Evolutionary conservation across 2,888 invertebrate species (phyloP), one percentile per base, ranked within the genome.

Genomic region (Pelosia muscerda): DNA sequence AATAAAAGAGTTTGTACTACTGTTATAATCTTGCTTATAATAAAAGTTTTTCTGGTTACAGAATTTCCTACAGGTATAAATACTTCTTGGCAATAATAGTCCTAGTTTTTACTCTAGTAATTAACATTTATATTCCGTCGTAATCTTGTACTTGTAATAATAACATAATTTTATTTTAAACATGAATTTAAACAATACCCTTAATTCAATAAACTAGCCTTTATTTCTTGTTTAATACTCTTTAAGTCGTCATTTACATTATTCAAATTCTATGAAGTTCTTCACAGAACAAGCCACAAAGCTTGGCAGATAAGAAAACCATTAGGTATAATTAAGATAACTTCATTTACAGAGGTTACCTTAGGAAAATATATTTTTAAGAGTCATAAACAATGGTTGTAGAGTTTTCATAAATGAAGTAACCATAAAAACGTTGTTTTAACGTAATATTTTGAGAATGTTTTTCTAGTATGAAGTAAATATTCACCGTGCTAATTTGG

Each of bases 301-400:
- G 65, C 73, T 76, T 69, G 74, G 61, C 42, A 75, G 84, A 84
- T 82, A 85, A 76, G 77, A 77, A 78, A 81, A 62, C 74, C 78
- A 77, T 83, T 81, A 74, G 71, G 71, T 62, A 66, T 75, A 76
- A 76, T 77, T 79, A 74, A 82, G 85, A 85, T 85, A 84, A 84
- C 83, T 85, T 85, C 85, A 81, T 70, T 66, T 69, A 59, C 84
- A 84, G 81, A 65, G 81, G 69, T 75, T 73, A 78, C 68, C 62
- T 28, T 68, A 72, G 68, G 74, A 82, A 71, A 79, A 75, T 76
- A 69, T 72, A 74, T 75, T 76, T 75, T 28, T 73, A 74, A 76
- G 73, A 81, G 74, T 73, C 71, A 63, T 74, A 79, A 83, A 79
- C 81, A 81, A 80, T 68, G 57, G n/a, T 22, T 15, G 34, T 31